Conservation (phyloP, 2,888 invertebrate species). For the Noctua pronuba region DNA sequence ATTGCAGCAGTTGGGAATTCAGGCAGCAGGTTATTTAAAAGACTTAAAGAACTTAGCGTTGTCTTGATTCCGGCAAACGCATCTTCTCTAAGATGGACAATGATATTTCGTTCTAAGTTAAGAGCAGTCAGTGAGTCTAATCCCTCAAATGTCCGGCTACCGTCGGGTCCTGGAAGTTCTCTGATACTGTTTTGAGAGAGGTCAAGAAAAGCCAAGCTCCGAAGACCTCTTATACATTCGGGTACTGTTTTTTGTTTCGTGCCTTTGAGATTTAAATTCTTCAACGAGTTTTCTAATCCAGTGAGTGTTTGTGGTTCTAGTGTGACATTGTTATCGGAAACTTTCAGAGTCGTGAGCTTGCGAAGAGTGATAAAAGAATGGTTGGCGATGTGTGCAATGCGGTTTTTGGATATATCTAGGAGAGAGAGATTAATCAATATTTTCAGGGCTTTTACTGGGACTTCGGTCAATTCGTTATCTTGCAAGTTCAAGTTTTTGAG, state of each 20-base stretch:
- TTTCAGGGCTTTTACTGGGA: conserved; percentile 94
- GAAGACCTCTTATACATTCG: conserved; percentile 94
- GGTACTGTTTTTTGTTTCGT: conserved; percentile 95
- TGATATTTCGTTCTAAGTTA: conserved; percentile 96
- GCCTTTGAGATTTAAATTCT: conserved; percentile 97
- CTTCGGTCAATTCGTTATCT: conserved; percentile 94
- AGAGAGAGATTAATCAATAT: conserved; percentile 93
- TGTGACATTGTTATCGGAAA: conserved; percentile 96
- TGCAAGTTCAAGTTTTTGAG: conserved; percentile 96
- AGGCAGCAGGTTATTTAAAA: conserved; percentile 96
- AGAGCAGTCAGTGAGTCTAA: conserved; percentile 95
- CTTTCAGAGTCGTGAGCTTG: conserved; percentile 94
- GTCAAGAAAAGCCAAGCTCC: conserved; percentile 96
- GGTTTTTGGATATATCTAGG: conserved; percentile 96
- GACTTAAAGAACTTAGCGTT: conserved; percentile 96
- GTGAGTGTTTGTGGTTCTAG: conserved; percentile 92
- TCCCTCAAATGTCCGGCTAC: conserved; percentile 93
- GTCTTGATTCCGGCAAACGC: conserved; percentile 95
- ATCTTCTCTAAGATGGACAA: conserved; percentile 93
- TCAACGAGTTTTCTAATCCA: conserved; percentile 95
- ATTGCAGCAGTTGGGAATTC: conserved; percentile 96
- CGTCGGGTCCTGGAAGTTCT: conserved; percentile 94
- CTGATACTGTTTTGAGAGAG: conserved; percentile 96
- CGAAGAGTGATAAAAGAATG: conserved; percentile 93
- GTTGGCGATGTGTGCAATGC: conserved; percentile 93